Evolutionary conservation across 2,888 invertebrate genomes (phyloP), one percentile per base, ranked within the genome.

Genomic region (Eucera pruinosa): DNA sequence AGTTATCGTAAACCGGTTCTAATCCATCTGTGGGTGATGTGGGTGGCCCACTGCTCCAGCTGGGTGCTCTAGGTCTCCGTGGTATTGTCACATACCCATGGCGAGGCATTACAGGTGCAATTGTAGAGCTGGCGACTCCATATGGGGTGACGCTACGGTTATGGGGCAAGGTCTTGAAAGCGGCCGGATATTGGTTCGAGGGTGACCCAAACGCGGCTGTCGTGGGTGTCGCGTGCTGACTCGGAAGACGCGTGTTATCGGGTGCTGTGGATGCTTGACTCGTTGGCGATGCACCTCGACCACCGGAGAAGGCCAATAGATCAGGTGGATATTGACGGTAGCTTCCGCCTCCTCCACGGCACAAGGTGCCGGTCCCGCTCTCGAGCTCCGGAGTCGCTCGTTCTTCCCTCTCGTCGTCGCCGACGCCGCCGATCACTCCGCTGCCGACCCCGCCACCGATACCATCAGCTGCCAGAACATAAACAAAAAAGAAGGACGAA

Each of bases 1-100:
- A 93, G 90, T 97, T 97, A 89, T 97, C 97, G 90, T 97, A 97
- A 27, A 97, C 94, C 0, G 97, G 97, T 88, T 97, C 97, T 69
- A 94, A 94, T 33, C 77, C 71, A 11, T 88, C 88, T 4, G 86
- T 88, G 78, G 89, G 93, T 33, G 93, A 93, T 68, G 93, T 94
- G 88, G 91, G 95, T 87, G 91, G 95, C 92, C 94, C 95, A 91
- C 91, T 96, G 76, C 95, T 96, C 96, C 97, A 97, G 89, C 96
- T 96, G 1, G 96, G 96, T 0, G 96, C 96, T 79, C 97, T 93
- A 0, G 97, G 97, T 87, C 97, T 94, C 83, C 97, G 94, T 0
- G 97, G 97, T 75, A 97, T 97, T 18, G 97, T 97, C 50, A 97
- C 97, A 91, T 97, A 97, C 13, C 97, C 97, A 90, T 96, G 96